Conservation (phyloP, 2,888 invertebrate species). For the Sesia apiformis region DNA sequence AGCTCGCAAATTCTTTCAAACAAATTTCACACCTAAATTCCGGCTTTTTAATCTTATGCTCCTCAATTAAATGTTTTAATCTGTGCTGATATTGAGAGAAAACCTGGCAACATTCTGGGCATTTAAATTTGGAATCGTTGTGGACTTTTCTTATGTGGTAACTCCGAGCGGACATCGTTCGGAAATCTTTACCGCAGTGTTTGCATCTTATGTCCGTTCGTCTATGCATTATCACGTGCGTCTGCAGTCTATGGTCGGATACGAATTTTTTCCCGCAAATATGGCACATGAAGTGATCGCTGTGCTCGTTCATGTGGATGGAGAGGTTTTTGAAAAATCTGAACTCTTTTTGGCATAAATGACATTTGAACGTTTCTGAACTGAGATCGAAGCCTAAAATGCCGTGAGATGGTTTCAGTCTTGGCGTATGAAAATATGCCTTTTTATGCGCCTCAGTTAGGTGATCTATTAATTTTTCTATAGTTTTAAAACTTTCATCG, state of each 20-base stretch:
- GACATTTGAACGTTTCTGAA: conserved; percentile 14
- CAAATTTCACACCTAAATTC: conserved; percentile 15
- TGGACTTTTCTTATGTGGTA: conserved; percentile 15
- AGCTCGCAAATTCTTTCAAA: conserved; percentile 10
- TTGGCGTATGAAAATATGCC: conserved; percentile 6
- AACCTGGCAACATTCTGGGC: conserved; percentile 12
- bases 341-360: conserved; percentile 16
- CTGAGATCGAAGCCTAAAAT: conserved; percentile 20
- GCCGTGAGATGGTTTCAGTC: conserved; percentile 15
- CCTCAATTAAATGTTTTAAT: conserved; percentile 13
- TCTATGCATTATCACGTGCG: conserved; percentile 17
- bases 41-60: conserved; percentile 12
- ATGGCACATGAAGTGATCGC: conserved; percentile 29
- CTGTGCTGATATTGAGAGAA: conserved; percentile 12
- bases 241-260: conserved; percentile 16
- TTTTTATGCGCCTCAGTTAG: conserved; percentile 11
- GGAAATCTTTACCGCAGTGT: conserved; percentile 13
- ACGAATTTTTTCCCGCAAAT: conserved; percentile 34
- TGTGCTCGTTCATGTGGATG: conserved; percentile 40
- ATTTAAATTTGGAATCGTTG: conserved; percentile 17
- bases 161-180: conserved; percentile 11
- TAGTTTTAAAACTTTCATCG: conserved; percentile 8
- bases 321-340: conserved; percentile 20
- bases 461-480: conserved; percentile 16
- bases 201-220: conserved; percentile 13